These are phyloP conservation scores for Biston betularia DNA, from an alignment of 2,888 invertebrate species.

Conservation along the genomic window DNA sequence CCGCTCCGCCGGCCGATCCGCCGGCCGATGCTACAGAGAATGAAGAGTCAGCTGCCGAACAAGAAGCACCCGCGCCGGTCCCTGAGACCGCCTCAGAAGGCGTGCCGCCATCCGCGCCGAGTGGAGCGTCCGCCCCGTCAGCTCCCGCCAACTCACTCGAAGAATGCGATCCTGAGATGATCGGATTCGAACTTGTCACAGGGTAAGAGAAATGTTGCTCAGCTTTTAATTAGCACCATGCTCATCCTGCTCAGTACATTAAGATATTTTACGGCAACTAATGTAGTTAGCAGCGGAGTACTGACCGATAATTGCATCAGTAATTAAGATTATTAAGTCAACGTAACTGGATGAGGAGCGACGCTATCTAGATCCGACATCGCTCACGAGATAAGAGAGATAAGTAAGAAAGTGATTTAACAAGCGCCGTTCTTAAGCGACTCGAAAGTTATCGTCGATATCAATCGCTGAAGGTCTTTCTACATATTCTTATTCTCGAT, in stretches of 20 bases:
- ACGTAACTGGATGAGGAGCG: slow-evolving; percentile 56
- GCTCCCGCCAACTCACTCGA: slow-evolving; percentile 87
- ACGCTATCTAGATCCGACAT: slow-evolving; percentile 67
- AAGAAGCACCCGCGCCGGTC: slow-evolving; percentile 61
- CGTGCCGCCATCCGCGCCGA: slow-evolving; percentile 81
- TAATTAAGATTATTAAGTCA: slow-evolving; percentile 66
- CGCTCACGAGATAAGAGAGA: slow-evolving; percentile 54
- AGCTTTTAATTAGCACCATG: slow-evolving; percentile 34
- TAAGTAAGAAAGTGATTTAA: slow-evolving; percentile 57
- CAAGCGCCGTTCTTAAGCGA: slow-evolving; percentile 49
- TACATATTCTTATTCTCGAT: slow-evolving; percentile 25
- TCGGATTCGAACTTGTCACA: slow-evolving; percentile 96
- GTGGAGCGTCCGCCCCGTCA: slow-evolving; percentile 81
- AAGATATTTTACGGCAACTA: slow-evolving; percentile 32
- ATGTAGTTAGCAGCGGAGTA: slow-evolving; percentile 45
- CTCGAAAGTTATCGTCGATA: slow-evolving; percentile 46
- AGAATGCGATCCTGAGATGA: slow-evolving; percentile 95
- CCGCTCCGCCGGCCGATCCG: slow-evolving; percentile 57
- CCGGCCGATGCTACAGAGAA: slow-evolving; percentile 44
- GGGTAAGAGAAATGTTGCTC: slow-evolving; percentile 82
- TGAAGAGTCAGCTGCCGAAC: slow-evolving; percentile 44
- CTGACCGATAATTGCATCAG: slow-evolving; percentile 60
- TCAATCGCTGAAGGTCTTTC: slow-evolving; percentile 39
- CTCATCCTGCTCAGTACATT: slow-evolving; percentile 26
- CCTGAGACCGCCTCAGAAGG: slow-evolving; percentile 81